These are phyloP conservation scores for Platygyra sinensis DNA, from an alignment of 64 coral and sea anemone species.

Conservation along the genomic window DNA sequence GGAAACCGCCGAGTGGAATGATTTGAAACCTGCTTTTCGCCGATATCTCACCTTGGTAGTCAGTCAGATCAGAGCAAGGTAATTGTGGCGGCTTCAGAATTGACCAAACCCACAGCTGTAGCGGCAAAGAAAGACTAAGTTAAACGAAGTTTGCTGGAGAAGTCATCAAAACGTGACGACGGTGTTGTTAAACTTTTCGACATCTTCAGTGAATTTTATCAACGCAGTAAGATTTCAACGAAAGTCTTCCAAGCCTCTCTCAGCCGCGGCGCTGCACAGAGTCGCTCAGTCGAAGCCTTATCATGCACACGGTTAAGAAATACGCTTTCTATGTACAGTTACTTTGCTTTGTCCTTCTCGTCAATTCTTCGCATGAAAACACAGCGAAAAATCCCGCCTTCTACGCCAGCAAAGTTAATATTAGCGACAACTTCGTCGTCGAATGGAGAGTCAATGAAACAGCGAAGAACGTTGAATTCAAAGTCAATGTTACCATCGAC, in stretches of 20 bases:
- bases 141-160: too few species aligned
- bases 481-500: constrained; percentile 6
- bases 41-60: not conserved
- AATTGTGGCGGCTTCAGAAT: too few species aligned
- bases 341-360: not conserved
- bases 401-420: constrained; percentile 4
- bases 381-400: not conserved
- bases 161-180: not conserved
- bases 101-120: too few species aligned
- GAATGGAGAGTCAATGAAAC: constrained; percentile 41
- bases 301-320: not conserved
- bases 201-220: not conserved
- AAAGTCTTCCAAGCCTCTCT: not conserved
- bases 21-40: not conserved
- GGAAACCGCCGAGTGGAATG: constrained; percentile 6
- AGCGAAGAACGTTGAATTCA: constrained; percentile 16
- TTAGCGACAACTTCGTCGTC: constrained; percentile 9
- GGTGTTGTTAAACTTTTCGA: too few species aligned
- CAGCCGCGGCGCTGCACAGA: too few species aligned
- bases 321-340: not conserved
- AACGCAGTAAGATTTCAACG: not conserved
- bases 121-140: too few species aligned
- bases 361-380: not conserved
- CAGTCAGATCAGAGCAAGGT: not conserved
- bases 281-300: too few species aligned